Conservation (phyloP, 2,113 vertebrate species). For the Xyrauchen texanus region DNA sequence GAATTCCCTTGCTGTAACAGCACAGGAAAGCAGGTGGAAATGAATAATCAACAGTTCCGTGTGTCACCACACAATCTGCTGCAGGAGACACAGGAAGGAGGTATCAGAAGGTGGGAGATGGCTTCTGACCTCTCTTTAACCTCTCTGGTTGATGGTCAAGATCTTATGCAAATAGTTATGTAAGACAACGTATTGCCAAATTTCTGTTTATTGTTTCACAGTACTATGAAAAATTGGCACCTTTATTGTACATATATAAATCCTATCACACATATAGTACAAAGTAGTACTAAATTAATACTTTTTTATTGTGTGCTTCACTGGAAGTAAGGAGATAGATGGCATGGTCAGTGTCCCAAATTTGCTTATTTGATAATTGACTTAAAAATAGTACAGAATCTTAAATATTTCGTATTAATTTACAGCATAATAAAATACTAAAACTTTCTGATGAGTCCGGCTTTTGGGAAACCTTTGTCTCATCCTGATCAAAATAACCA, state of each 20-base stretch:
- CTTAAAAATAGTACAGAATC: no score
- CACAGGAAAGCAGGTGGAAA: conserved; percentile 66
- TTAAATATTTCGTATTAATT: no score
- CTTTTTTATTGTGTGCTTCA: no score
- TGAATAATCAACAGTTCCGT: conserved; percentile 69
- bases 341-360: no score
- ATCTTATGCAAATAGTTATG: neutral
- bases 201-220: neutral
- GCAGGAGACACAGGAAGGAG: conserved; percentile 29
- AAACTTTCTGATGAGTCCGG: no score
- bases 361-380: no score
- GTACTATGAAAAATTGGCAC: no score
- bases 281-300: no score
- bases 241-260: neutral
- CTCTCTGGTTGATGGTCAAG: neutral
- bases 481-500: no score
- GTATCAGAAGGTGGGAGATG: neutral
- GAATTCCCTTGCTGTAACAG: conserved; percentile 14
- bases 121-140: conserved; percentile 1
- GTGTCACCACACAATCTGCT: conserved; percentile 69
- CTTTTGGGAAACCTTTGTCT: no score
- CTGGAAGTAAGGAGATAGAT: no score
- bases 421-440: no score
- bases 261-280: neutral
- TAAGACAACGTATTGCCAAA: neutral